phyloP scores from a whole-genome alignment of 2,797 vertebrate genomes.

The Pseudotriccus pelzelni region DNA sequence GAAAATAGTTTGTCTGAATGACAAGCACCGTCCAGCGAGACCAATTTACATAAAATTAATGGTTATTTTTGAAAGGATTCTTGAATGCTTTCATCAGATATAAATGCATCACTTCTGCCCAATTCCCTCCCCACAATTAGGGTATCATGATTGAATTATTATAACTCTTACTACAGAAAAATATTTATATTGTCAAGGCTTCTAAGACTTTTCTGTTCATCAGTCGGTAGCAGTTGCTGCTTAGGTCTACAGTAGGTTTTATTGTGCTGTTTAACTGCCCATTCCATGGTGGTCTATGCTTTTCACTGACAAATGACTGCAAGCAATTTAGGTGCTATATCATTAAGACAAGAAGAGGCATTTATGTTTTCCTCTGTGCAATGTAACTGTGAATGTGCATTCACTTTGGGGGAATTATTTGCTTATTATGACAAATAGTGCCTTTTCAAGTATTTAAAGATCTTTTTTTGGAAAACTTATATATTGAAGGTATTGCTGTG shows the following conservation, averaged over 20 bases:
- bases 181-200: constrained; percentile 38
- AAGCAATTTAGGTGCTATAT: constrained; percentile 31
- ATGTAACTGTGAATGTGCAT: neutral
- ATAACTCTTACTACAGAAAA: neutral
- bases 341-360: constrained; percentile 46
- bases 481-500: constrained; percentile 63
- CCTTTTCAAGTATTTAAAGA: constrained; percentile 38
- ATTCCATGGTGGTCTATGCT: constrained; percentile 29
- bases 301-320: constrained; percentile 34
- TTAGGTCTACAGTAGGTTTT: constrained; percentile 30
- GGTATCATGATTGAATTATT: neutral
- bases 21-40: neutral
- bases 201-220: constrained; percentile 26
- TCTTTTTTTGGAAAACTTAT: constrained; percentile 15
- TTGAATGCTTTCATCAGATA: neutral
- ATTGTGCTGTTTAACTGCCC: constrained; percentile 12
- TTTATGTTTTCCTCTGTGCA: constrained; percentile 41
- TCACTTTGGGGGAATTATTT: neutral
- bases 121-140: neutral
- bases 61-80: neutral
- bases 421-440: constrained; percentile 45
- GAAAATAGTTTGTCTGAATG: neutral
- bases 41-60: neutral
- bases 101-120: neutral
- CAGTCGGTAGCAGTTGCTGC: neutral